Evolutionary conservation across 2,113 vertebrate genomes (phyloP).

Genomic region (Siniperca knerii): DNA sequence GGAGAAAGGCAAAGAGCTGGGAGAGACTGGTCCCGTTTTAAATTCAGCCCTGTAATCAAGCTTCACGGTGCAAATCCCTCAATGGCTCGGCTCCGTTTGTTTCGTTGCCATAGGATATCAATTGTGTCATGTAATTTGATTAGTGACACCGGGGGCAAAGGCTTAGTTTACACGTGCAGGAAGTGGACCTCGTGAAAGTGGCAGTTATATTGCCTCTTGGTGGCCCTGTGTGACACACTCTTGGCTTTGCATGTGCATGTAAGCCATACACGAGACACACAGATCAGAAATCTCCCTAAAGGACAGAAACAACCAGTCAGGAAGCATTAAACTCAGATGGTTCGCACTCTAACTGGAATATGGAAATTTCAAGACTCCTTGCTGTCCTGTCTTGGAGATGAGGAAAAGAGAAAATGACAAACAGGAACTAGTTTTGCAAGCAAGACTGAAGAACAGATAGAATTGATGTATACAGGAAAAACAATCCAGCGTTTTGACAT

Average conservation of each 20-base stretch:
- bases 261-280: not conserved
- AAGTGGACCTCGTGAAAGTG: slow-evolving; percentile 49
- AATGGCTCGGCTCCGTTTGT: slow-evolving; percentile 39
- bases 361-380: slow-evolving; percentile 55
- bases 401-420: slow-evolving; percentile 54
- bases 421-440: slow-evolving; percentile 42
- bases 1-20: slow-evolving; percentile 52
- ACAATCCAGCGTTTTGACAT: slow-evolving; percentile 55
- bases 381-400: slow-evolving; percentile 28
- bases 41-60: slow-evolving; percentile 74
- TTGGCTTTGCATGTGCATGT: slow-evolving; percentile 38
- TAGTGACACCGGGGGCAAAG: slow-evolving; percentile 52
- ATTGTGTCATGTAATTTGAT: slow-evolving; percentile 74
- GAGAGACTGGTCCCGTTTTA: slow-evolving; percentile 53
- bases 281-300: slow-evolving; percentile 58
- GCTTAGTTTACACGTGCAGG: slow-evolving; percentile 50
- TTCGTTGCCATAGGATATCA: slow-evolving; percentile 59
- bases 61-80: slow-evolving; percentile 67
- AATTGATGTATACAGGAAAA: slow-evolving; percentile 35
- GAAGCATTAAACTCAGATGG: slow-evolving; percentile 68
- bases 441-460: slow-evolving; percentile 29
- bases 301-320: slow-evolving; percentile 67
- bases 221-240: slow-evolving; percentile 39
- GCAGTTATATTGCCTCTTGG: slow-evolving; percentile 46
- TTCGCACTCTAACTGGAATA: slow-evolving; percentile 52